Percentiles rank a stretch among this genome's conserved stretches.
Evolutionary conservation across 1,140 invertebrate species (phyloP).

Genomic region (Marisa cornuarietis): DNA sequence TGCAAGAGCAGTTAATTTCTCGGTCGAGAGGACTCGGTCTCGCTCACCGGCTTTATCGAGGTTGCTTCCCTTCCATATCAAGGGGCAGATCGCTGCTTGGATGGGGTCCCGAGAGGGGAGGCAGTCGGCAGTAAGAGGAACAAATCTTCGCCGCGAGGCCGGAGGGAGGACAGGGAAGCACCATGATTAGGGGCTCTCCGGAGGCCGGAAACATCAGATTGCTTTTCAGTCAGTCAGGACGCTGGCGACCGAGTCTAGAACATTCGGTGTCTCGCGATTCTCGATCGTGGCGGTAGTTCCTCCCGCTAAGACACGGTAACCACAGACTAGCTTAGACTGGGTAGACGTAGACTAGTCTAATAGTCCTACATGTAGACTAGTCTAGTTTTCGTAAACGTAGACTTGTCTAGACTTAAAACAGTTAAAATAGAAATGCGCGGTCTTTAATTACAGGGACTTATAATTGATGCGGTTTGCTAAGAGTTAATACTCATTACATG

Average conservation of each 20-base stretch:
- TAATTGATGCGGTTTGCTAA: too few species aligned
- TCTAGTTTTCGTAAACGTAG: too few species aligned
- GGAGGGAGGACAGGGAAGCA: background rate
- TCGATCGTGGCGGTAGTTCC: too few species aligned
- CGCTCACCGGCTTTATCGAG: slow-evolving; percentile 3
- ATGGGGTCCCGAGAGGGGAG: slow-evolving; percentile 2
- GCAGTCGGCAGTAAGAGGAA: background rate
- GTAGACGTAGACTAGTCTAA: too few species aligned
- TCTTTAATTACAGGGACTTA: too few species aligned
- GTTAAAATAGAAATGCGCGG: too few species aligned
- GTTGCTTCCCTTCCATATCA: background rate
- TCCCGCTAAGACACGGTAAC: too few species aligned
- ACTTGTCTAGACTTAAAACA: too few species aligned
- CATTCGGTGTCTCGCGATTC: too few species aligned
- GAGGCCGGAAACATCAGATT: background rate
- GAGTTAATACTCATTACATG: too few species aligned
- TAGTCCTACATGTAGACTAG: too few species aligned
- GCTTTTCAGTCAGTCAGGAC: background rate
- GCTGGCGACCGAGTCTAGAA: background rate
- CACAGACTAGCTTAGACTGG: too few species aligned
- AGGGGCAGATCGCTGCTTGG: slow-evolving; percentile 4
- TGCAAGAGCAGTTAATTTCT: slow-evolving; percentile 7
- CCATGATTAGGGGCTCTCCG: background rate
- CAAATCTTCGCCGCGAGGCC: background rate
- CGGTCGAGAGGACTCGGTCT: slow-evolving; percentile 2